Evolutionary conservation across 1,140 invertebrate genomes (phyloP).

Genomic region (Trachelipus rathkii): DNA sequence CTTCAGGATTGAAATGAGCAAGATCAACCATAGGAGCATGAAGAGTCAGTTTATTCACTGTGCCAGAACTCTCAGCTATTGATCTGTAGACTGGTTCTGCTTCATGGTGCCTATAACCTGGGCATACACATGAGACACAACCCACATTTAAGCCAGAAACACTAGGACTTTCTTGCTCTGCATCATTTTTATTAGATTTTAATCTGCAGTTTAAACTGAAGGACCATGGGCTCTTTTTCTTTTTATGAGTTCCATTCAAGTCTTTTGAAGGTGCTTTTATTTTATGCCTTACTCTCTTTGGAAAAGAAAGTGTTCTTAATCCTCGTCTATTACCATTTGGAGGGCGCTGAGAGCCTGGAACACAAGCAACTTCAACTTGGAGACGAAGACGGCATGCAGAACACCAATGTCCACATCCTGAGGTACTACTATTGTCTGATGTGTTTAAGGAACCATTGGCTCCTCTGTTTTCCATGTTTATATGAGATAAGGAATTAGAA

Average conservation of each 20-base stretch:
- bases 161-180: slow-evolving; percentile 22
- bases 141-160: slow-evolving; percentile 23
- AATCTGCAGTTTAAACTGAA: slow-evolving; percentile 40
- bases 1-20: slow-evolving; percentile 58
- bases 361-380: slow-evolving; percentile 40
- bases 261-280: slow-evolving; percentile 33
- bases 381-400: slow-evolving; percentile 33
- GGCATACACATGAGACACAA: slow-evolving; percentile 37
- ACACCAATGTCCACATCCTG: slow-evolving; percentile 38
- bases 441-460: no score
- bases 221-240: slow-evolving; percentile 44
- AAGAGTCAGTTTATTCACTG: neutral
- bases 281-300: slow-evolving; percentile 35
- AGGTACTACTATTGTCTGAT: slow-evolving; percentile 3
- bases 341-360: slow-evolving; percentile 25
- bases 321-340: slow-evolving; percentile 24
- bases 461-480: no score
- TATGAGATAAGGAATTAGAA: no score
- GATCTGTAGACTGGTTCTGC: slow-evolving; percentile 28
- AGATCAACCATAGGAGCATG: slow-evolving; percentile 57
- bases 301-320: slow-evolving; percentile 35
- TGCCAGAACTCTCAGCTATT: slow-evolving; percentile 8
- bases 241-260: slow-evolving; percentile 33
- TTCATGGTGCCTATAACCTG: slow-evolving; percentile 27
- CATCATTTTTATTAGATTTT: slow-evolving; percentile 31